Base-by-base conservation (phyloP, 2,888 invertebrate species). In the Octodonta nipae region DNA sequence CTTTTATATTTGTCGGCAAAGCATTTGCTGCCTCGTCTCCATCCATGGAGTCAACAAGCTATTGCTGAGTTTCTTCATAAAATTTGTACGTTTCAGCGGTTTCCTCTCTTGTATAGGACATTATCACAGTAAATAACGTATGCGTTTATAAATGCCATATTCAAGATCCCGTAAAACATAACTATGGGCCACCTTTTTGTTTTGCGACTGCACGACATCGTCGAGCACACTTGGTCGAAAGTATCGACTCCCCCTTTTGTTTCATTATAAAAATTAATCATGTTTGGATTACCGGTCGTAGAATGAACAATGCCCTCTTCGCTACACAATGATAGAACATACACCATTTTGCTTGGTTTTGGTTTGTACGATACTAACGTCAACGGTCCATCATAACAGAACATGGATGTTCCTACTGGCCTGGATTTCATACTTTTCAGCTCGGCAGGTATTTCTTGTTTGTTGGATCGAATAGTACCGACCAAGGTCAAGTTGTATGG, bases 191-290 rank as follows among this genome's bases (percentile, higher is more conserved):
- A 30, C 10, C 30, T 30, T 13, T 11, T 7, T 10, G 30, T 22
- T 30, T 30, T 30, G 13, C 24, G 20, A 10, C 8, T 24, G 2
- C 10, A 7, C n/a, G 14, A 6, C 30, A 20, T 30, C 20, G 20
- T 30, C 15, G 5, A 8, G 14, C 30, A 30, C 30, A 24, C 24
- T 13, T 30, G 20, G 24, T 30, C 30, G 12, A 30, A 30, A 11
- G 30, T 30, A 17, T 30, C 13, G 6, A 30, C 30, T 11, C n/a
- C 30, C 8, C n/a, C 6, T 12, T 30, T 20, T 3, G 30, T 30
- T 4, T 4, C n/a, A n/a, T n/a, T 4, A 13, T 27, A 17, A 8
- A 17, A 17, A 17, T 17, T 17, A 8, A 8, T 6, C 17, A 6
- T 6, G 5, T 17, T 17, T 8, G 8, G 17, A 8, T 17, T 17